Evolutionary conservation across 2,113 vertebrate genomes (phyloP).

Genomic region (Condylura cristata): DNA sequence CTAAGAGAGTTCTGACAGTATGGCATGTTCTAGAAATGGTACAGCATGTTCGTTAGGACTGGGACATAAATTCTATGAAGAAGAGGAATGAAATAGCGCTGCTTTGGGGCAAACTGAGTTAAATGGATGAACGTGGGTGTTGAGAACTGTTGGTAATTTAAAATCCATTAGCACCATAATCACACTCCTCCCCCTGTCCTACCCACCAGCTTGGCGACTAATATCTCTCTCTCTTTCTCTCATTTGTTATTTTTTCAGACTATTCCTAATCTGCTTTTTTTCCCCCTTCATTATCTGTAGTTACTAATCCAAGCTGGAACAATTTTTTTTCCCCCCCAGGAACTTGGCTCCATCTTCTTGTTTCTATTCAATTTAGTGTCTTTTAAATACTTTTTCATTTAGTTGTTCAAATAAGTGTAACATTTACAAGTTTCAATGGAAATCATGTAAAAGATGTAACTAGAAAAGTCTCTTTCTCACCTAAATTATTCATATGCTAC

Average conservation of each 20-base stretch:
- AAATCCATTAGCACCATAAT: neutral
- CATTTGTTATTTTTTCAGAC: neutral
- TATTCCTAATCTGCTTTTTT: neutral
- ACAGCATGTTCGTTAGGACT: neutral
- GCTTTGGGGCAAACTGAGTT: neutral
- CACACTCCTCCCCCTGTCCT: neutral
- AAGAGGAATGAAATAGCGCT: neutral
- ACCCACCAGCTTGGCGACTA: neutral
- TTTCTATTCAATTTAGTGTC: neutral
- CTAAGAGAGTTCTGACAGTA: neutral
- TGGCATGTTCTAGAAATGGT: neutral
- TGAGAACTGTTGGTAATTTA: neutral
- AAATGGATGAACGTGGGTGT: neutral
- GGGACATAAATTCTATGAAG: neutral
- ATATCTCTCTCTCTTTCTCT: neutral
- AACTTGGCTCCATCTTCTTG: neutral
- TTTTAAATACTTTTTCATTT: too few relatives aligned
- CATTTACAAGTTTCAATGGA: too few relatives aligned
- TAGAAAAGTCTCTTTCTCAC: too few relatives aligned
- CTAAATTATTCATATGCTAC: too few relatives aligned
- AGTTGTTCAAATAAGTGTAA: too few relatives aligned
- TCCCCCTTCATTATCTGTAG: neutral
- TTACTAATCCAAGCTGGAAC: neutral
- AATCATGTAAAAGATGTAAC: too few relatives aligned
- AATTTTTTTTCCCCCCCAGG: slow-evolving; percentile 27